phyloP scores from a whole-genome alignment of 1,140 invertebrate genomes.

The Lepidotrigona ventralis region DNA sequence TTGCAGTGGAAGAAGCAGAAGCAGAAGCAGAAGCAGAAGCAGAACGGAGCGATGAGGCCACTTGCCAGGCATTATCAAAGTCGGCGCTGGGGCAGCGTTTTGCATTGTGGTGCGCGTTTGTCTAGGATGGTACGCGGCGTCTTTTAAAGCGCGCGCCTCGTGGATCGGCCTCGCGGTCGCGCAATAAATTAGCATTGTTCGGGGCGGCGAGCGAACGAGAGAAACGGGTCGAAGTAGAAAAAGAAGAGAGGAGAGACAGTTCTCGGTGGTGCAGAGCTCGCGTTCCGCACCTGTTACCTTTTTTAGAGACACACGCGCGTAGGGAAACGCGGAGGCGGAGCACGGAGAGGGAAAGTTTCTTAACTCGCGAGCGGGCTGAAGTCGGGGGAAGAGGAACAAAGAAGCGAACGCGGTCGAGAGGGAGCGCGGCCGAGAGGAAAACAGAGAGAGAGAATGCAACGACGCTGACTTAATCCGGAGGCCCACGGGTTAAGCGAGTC shows the following conservation, averaged over 20 bases:
- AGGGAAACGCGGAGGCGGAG: constrained; percentile 1
- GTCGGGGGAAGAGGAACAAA: constrained; percentile 24
- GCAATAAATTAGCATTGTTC: constrained; percentile 61
- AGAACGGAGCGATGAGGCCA: constrained; percentile 13
- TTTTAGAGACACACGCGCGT: constrained; percentile 49
- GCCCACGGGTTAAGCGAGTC: constrained; percentile 51
- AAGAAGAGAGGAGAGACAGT: constrained; percentile 3
- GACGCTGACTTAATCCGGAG: constrained; percentile 62
- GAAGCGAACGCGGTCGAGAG: background rate
- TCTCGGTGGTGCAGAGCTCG: constrained; percentile 29
- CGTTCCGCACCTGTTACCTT: constrained; percentile 67
- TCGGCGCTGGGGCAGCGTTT: background rate
- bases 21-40: no score
- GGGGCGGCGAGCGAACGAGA: background rate
- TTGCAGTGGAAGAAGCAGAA: background rate
- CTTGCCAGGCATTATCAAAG: constrained; percentile 25
- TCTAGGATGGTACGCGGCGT: constrained; percentile 47
- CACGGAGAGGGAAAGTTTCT: constrained; percentile 22
- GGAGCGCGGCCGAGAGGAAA: constrained; percentile 25
- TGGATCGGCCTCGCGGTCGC: constrained; percentile 1
- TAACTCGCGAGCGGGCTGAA: background rate
- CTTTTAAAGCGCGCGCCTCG: constrained; percentile 21
- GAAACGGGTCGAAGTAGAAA: background rate
- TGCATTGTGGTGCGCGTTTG: constrained; percentile 44
- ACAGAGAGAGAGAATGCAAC: constrained; percentile 23